Evolutionary conservation across 2,113 vertebrate species (phyloP), one percentile per base, ranked within the genome.

Genomic region (Dipodomys ordii): DNA sequence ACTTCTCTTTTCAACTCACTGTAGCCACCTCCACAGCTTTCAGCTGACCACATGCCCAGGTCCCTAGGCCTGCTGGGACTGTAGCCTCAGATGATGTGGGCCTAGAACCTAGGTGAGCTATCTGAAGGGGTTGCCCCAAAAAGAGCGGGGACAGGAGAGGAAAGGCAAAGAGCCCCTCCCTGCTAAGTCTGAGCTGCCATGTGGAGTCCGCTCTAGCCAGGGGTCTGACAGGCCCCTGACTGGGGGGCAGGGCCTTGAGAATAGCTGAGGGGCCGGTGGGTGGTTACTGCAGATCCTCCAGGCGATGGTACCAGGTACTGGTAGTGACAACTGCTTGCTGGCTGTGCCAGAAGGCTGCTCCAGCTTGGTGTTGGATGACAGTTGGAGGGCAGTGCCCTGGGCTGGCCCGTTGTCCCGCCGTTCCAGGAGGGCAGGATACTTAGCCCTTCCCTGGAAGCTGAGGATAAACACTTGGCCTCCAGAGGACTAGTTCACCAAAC

Each of bases 401-500:
- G 22, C 85, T 87, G 95, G 87, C 87, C 87, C 87, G 49, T 67
- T 57, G 68, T 46, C 94, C 87, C 5, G 5, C 49, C 49, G 65
- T 92, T 78, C 81, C 77, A 91, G 83, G 83, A 92, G 60, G 81
- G 86, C 49, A 86, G 92, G 86, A 90, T 65, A 78, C 25, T 84
- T 72, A 86, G 60, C 83, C 88, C 46, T 46, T 92, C 74, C 74
- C 88, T 79, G 62, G 65, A 90, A 89, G 77, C 91, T 83, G 89
- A 72, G 80, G 49, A 28, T 82, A 79, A 57, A 94, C 88, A 81
- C 25, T 16, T 78, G 88, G 80, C 94, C 88, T 80, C 88, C 19
- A 3, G 95, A 93, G 80, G 88, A 87, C 92, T 57, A 95, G 82
- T 97, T 65, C 96, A 94, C 72, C 96, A 94, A 94, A 94, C 88